These are phyloP conservation scores for Pseudomyrmex flavicornis DNA, from an alignment of 1,140 invertebrate genomes.

Conservation along the genomic window DNA sequence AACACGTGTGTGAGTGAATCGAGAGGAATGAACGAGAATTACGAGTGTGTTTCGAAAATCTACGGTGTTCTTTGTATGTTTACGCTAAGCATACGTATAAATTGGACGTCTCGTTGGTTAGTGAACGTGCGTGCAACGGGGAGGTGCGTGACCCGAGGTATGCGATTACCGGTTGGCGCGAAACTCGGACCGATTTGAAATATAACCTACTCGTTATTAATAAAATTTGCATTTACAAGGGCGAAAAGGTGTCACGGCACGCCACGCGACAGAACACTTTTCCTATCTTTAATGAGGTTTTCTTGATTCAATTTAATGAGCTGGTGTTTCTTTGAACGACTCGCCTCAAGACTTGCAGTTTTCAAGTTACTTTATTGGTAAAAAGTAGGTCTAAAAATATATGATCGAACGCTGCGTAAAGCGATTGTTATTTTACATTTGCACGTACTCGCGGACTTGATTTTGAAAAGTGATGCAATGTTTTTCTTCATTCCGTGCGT, in stretches of 20 bases:
- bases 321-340: background rate
- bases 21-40: background rate
- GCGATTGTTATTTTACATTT: background rate
- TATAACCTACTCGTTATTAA: slow-evolving; percentile 80
- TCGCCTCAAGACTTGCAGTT: background rate
- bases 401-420: background rate
- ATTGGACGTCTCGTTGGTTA: slow-evolving; percentile 29
- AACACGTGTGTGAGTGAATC: background rate
- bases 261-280: slow-evolving; percentile 59
- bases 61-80: slow-evolving; percentile 6
- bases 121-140: slow-evolving; percentile 55
- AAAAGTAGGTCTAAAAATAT: background rate
- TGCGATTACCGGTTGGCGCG: slow-evolving; percentile 72
- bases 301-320: slow-evolving; percentile 59
- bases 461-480: background rate
- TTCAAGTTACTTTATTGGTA: background rate
- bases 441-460: no score
- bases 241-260: slow-evolving; percentile 77
- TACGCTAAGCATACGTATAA: slow-evolving; percentile 15
- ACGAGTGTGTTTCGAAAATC: slow-evolving; percentile 32
- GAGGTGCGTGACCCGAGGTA: slow-evolving; percentile 71
- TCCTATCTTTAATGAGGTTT: slow-evolving; percentile 63
- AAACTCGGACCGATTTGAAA: slow-evolving; percentile 78
- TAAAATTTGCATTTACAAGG: slow-evolving; percentile 83
- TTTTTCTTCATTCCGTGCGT: background rate